Percentiles rank a stretch among this genome's conserved stretches.
Evolutionary conservation across 2,888 invertebrate genomes (phyloP).

Genomic region (Drosophila heteroneura): DNA sequence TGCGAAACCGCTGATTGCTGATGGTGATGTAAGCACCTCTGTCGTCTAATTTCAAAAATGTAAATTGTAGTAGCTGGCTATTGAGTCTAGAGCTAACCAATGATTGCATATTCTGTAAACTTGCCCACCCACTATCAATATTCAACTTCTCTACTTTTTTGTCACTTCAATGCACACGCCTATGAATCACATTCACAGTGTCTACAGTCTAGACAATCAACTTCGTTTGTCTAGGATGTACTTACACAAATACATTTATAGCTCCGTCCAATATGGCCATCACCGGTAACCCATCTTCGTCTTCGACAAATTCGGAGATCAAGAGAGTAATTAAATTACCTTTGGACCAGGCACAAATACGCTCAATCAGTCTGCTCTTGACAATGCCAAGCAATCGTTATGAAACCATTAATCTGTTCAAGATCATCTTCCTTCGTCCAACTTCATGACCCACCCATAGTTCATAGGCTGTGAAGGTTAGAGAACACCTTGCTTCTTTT

Average conservation of each 20-base stretch:
- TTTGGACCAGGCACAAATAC: background rate
- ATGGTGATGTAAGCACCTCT: conserved; percentile 66
- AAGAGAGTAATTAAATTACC: background rate
- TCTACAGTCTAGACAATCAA: conserved; percentile 6
- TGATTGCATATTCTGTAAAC: conserved; percentile 55
- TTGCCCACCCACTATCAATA: conserved; percentile 67
- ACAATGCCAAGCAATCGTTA: background rate
- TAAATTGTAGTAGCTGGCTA: conserved; percentile 39
- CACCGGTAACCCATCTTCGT: background rate
- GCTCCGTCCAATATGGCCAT: background rate
- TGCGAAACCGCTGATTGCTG: conserved; percentile 23
- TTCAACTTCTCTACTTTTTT: conserved; percentile 31
- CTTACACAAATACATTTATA: background rate
- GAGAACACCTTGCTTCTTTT: background rate
- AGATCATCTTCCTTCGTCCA: background rate
- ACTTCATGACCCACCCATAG: no score
- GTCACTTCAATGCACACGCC: conserved; percentile 34
- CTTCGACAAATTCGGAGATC: background rate
- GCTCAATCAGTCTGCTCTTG: background rate
- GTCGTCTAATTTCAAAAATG: conserved; percentile 47
- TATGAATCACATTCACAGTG: conserved; percentile 20
- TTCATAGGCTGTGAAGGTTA: background rate
- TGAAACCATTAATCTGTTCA: background rate
- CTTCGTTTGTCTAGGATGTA: background rate
- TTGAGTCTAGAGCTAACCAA: conserved; percentile 24